Evolutionary conservation across 2,888 invertebrate species (phyloP).

Genomic region (Notodonta dromedarius): DNA sequence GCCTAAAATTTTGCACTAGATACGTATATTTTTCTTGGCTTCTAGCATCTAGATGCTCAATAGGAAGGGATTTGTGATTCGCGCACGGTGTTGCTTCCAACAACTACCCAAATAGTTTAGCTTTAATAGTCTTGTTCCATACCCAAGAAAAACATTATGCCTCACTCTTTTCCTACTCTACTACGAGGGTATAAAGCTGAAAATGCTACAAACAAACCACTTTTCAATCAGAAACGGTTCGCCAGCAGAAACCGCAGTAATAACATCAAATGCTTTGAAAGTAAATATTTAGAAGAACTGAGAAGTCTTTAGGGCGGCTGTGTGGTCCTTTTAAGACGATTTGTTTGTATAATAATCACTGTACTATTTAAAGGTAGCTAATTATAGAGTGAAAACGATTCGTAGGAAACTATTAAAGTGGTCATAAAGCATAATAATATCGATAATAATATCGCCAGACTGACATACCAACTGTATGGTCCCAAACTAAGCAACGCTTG

Average conservation of each 20-base stretch:
- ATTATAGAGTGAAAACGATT: slow-evolving; percentile 9
- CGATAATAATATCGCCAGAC: too few relatives aligned
- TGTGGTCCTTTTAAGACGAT: slow-evolving; percentile 46
- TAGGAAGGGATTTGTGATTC: too few relatives aligned
- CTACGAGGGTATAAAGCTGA: slow-evolving; percentile 6
- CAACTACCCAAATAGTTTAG: neutral
- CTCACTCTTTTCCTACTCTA: slow-evolving; percentile 6
- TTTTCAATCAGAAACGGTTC: slow-evolving; percentile 5
- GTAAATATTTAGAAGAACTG: slow-evolving; percentile 55
- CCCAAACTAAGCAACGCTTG: too few relatives aligned
- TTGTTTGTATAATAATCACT: slow-evolving; percentile 34
- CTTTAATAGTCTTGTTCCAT: neutral
- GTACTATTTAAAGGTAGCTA: slow-evolving; percentile 20
- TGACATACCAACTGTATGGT: too few relatives aligned
- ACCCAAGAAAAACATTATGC: neutral
- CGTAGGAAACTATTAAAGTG: neutral
- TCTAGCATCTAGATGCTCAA: too few relatives aligned
- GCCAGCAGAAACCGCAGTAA: slow-evolving; percentile 25
- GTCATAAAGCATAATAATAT: too few relatives aligned
- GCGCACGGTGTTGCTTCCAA: too few relatives aligned
- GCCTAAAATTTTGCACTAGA: too few relatives aligned
- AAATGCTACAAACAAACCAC: slow-evolving; percentile 8
- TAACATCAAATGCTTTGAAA: slow-evolving; percentile 45
- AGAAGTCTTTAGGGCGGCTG: slow-evolving; percentile 21
- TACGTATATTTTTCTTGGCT: too few relatives aligned